A percentile compares a stretch with the other conserved stretches of the same genome.
Evolutionary conservation across 2,113 vertebrate genomes (phyloP).

Genomic region (Fregata magnificens): DNA sequence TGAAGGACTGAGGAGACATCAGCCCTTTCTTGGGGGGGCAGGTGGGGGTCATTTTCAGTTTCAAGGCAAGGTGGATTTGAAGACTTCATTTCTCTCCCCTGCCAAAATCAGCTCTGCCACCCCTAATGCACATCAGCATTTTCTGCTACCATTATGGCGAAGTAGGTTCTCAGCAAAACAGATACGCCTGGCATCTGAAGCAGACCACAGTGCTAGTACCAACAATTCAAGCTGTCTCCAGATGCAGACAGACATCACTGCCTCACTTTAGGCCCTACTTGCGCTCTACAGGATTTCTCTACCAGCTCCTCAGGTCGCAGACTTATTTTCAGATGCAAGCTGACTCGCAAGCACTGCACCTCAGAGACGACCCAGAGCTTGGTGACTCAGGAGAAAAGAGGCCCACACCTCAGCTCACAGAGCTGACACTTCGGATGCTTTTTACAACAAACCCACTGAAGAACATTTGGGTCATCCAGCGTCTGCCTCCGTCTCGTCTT

Average conservation of each 20-base stretch:
- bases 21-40: fast-evolving
- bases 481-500: neutral
- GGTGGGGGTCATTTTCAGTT: neutral
- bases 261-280: neutral
- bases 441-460: neutral
- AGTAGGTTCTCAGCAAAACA: neutral
- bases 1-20: neutral
- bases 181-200: neutral
- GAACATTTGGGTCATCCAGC: neutral
- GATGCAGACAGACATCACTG: neutral
- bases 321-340: neutral
- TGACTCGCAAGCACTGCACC: neutral
- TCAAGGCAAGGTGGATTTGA: neutral
- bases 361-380: neutral
- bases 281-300: neutral
- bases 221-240: neutral
- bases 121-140: neutral
- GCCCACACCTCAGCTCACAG: neutral
- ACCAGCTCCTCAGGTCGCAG: neutral
- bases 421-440: neutral
- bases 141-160: neutral
- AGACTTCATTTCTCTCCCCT: neutral
- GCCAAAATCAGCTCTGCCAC: neutral
- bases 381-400: neutral
- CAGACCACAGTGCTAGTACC: neutral